Evolutionary conservation across 1,140 invertebrate genomes (phyloP), one percentile per base, ranked within the genome.

Genomic region (Drosophila repletoides): DNA sequence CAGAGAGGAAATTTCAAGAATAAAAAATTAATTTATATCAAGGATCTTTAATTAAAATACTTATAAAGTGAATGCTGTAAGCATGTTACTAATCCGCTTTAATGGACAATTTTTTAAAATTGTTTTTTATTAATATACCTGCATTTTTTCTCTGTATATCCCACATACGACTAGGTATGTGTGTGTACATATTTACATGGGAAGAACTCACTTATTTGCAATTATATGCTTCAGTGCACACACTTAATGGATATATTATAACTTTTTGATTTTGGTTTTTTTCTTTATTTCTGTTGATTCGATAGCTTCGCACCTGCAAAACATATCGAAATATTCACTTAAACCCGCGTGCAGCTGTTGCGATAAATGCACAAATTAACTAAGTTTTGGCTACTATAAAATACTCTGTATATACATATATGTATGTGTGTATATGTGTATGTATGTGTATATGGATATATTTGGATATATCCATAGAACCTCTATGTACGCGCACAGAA

Each of bases 401-500:
- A 31, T 29, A 51, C 40, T 40, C 12, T 55, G 21, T 29, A 43
- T 24, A 22, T 34, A 9, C 9, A 15, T n/a, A 26, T 40, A 52
- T 41, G 22, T 26, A 53, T 40, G 1, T 17, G 7, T 1, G 15
- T 38, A 17, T 55, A 12, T 51, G 7, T 22, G 5, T 14, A 17
- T 49, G 9, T 26, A 2, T 38, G 21, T 21, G 2, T 59, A 2
- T 17, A 6, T 45, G 1, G n/a, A 19, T 36, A 2, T 33, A 22
- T 70, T 34, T 46, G 34, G 34, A 31, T 43, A n/a, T 55, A 43
- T 55, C 38, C 38, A 55, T 55, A 43, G 40, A 70, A 46, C 24
- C 41, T 52, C 34, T 59, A 59, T 71, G 29, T 53, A 55, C 49
- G 36, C 64, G 46, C 56, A 67, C 64, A 61, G 64, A 67, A 67